phyloP scores from a whole-genome alignment of 2,113 vertebrate genomes.

The Limanda limanda region DNA sequence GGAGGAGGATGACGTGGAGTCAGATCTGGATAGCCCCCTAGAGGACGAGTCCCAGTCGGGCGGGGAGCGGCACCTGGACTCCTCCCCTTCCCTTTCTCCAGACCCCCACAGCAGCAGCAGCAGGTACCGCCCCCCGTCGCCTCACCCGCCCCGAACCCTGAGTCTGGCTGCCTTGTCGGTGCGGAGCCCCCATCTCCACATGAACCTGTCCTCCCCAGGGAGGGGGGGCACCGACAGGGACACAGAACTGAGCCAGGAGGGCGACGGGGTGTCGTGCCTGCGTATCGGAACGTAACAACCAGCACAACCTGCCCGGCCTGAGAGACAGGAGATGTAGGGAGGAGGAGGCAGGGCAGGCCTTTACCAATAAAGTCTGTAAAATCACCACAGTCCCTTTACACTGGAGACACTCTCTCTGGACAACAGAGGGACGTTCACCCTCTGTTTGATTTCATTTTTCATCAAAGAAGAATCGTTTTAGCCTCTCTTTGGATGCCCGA shows the following conservation, averaged over 20 bases:
- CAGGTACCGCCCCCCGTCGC: slow-evolving; percentile 67
- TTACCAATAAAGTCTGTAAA: slow-evolving; percentile 71
- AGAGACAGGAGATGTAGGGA: slow-evolving; percentile 33
- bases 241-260: slow-evolving; percentile 67
- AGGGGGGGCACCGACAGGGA: slow-evolving; percentile 39
- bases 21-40: slow-evolving; percentile 80
- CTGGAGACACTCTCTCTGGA: slow-evolving; percentile 74
- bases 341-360: slow-evolving; percentile 56
- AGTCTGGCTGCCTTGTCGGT: slow-evolving; percentile 64
- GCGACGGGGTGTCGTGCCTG: slow-evolving; percentile 55
- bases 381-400: slow-evolving; percentile 80
- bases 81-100: slow-evolving; percentile 60
- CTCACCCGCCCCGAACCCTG: slow-evolving; percentile 56
- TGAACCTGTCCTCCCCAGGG: slow-evolving; percentile 52
- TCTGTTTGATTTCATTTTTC: slow-evolving; percentile 52
- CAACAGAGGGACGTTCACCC: slow-evolving; percentile 54
- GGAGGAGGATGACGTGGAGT: slow-evolving; percentile 79
- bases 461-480: slow-evolving; percentile 52
- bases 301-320: slow-evolving; percentile 65
- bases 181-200: slow-evolving; percentile 55
- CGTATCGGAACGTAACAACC: slow-evolving; percentile 71
- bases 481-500: slow-evolving; percentile 59
- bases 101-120: slow-evolving; percentile 49
- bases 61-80: slow-evolving; percentile 55
- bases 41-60: slow-evolving; percentile 74